Evolutionary conservation across 2,113 vertebrate species (phyloP), one percentile per base, ranked within the genome.

Genomic region (Oostethus manadensis): DNA sequence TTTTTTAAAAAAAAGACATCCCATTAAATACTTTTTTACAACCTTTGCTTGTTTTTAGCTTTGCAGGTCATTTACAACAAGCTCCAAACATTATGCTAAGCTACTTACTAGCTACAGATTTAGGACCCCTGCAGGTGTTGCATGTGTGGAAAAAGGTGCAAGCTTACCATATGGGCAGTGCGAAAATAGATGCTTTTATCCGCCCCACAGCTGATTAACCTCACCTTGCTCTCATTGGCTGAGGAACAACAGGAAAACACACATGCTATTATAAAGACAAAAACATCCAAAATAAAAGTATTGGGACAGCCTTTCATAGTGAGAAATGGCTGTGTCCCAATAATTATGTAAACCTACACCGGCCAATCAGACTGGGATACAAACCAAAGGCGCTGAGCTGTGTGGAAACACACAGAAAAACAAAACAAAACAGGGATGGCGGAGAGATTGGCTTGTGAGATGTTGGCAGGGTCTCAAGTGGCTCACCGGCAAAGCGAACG

Each of bases 401-500:
- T n/a, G n/a, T n/a, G n/a, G n/a, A n/a, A n/a, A n/a, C n/a, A n/a
- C n/a, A n/a, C n/a, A 29, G 26, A 6, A 29, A 29, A 29, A 3
- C 3, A 29, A 29, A 3, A 3, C 26, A 3, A 3, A 29, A 29
- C 26, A 29, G 6, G 26, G 26, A 29, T 29, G 26, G 26, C 3
- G 26, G 26, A 29, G 26, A 29, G 26, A 29, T 29, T 29, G 6
- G 26, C 26, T 29, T 29, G 26, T 4, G 26, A 3, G 26, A 6
- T 29, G 26, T 4, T 6, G 26, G 6, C 26, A 29, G 26, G 26
- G 3, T 29, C 26, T 29, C 26, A 29, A 29, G 73, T 23, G 61
- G 45, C 76, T 88, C 86, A 99, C 97, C 94, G 76, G 97, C 92
- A 79, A 99, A 98, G 64, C 94, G 94, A 57, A 98, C 92, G 44